phyloP scores from a whole-genome alignment of 2,797 vertebrate species.

The Enteromius anoplus region DNA sequence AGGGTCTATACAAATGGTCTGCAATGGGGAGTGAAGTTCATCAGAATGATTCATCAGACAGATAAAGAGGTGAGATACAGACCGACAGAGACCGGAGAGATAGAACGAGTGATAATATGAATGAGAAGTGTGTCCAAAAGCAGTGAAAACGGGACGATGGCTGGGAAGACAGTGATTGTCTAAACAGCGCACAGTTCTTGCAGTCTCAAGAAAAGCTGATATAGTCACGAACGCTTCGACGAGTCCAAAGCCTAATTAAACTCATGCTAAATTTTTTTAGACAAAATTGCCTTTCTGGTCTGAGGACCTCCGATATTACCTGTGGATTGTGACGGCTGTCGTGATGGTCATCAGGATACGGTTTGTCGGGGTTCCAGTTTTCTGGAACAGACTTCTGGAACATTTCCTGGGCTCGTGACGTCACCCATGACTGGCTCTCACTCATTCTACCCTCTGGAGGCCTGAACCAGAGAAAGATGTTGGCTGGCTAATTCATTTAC shows the following conservation, averaged over 20 bases:
- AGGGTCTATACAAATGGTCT: conserved; percentile 44
- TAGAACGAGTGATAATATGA: conserved; percentile 23
- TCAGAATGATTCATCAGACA: conserved; percentile 18
- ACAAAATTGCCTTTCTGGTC: conserved; percentile 1
- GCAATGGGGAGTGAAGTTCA: neutral
- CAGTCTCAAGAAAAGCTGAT: conserved; percentile 3
- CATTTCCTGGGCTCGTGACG: conserved; percentile 89
- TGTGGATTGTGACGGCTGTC: conserved; percentile 89
- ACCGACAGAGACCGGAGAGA: conserved; percentile 32
- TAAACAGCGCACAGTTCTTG: conserved; percentile 12
- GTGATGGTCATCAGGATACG: conserved; percentile 81
- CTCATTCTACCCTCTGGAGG: conserved; percentile 81
- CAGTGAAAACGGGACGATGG: conserved; percentile 9
- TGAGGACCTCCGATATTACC: conserved; percentile 72
- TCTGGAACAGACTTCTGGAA: conserved; percentile 84
- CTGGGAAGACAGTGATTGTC: conserved; percentile 24
- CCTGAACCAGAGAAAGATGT: conserved; percentile 62
- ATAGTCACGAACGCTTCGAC: neutral
- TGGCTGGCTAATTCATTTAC: conserved; percentile 51
- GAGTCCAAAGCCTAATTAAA: neutral
- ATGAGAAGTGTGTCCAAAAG: conserved; percentile 11
- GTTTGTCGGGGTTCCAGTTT: conserved; percentile 89
- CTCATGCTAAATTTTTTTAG: conserved; percentile 1
- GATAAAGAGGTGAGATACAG: conserved; percentile 23
- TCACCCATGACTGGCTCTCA: conserved; percentile 92